Conservation (phyloP, 1,140 invertebrate species). For the Nautilus pompilius region DNA sequence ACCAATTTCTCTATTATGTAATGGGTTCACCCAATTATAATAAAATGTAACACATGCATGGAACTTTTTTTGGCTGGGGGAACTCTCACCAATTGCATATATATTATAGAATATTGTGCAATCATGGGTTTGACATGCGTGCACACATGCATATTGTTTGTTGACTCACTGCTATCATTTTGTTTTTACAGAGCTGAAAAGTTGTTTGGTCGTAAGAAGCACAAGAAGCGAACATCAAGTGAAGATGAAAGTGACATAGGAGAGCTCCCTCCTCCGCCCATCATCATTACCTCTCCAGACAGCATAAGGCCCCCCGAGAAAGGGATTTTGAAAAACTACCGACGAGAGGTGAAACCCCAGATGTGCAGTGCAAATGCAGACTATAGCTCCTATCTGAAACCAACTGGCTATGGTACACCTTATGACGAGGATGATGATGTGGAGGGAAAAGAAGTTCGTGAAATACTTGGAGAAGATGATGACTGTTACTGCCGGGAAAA, state of each 20-base stretch:
- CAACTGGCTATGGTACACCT: not conserved
- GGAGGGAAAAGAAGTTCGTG: slow-evolving; percentile 41
- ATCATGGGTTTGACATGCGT: no score
- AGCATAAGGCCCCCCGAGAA: slow-evolving; percentile 40
- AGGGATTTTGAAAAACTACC: slow-evolving; percentile 41
- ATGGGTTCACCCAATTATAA: no score
- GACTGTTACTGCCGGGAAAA: slow-evolving; percentile 11
- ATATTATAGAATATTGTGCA: no score
- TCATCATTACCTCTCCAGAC: slow-evolving; percentile 43
- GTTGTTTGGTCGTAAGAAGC: slow-evolving; percentile 21
- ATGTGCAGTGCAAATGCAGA: not conserved
- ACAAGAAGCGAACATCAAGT: slow-evolving; percentile 28
- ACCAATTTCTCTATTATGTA: no score
- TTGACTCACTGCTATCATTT: not conserved
- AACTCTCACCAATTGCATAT: no score
- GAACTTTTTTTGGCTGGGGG: no score
- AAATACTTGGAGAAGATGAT: slow-evolving; percentile 35
- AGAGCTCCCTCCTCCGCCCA: slow-evolving; percentile 43
- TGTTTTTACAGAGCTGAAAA: slow-evolving; percentile 16
- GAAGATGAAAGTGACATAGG: slow-evolving; percentile 48
- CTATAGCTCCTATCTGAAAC: not conserved
- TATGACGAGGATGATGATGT: slow-evolving; percentile 42
- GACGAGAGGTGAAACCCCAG: slow-evolving; percentile 18
- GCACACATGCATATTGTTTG: no score
- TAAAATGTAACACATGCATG: no score